phyloP scores from a whole-genome alignment of 2,113 vertebrate genomes.

The Monarcha castaneiventris region DNA sequence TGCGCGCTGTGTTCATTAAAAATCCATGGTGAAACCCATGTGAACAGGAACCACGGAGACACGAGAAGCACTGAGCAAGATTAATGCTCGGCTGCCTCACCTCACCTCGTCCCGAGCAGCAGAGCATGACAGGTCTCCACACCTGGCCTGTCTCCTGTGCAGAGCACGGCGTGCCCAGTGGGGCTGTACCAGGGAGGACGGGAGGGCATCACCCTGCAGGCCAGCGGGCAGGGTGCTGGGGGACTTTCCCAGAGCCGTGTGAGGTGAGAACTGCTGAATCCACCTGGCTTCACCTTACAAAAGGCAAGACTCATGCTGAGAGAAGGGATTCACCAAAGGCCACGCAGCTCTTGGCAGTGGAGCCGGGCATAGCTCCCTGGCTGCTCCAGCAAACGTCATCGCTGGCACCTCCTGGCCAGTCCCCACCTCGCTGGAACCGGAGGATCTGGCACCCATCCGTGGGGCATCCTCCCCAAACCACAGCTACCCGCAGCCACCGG shows the following conservation, averaged over 20 bases:
- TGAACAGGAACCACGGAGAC: not conserved
- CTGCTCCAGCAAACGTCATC: not conserved
- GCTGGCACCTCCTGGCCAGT: not conserved
- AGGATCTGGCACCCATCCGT: fast-evolving
- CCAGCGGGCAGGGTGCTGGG: fast-evolving
- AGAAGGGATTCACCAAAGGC: not conserved
- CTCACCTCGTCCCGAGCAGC: not conserved
- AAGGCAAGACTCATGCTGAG: not conserved
- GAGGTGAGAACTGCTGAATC: fast-evolving
- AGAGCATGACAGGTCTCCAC: not conserved
- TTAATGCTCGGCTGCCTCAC: not conserved
- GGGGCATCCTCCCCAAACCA: not conserved
- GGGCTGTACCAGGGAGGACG: not conserved
- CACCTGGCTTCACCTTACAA: not conserved
- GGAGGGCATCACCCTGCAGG: fast-evolving
- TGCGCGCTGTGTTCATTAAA: not conserved
- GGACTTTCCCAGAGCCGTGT: fast-evolving
- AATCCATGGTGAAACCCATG: not conserved
- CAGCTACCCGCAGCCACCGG: not conserved
- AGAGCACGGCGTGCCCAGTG: fast-evolving
- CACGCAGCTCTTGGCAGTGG: not conserved
- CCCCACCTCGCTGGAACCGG: not conserved
- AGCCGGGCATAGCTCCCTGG: not conserved
- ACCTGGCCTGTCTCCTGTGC: fast-evolving
- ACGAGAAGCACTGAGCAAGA: not conserved